A percentile compares a stretch with the other conserved stretches of the same genome.
phyloP scores from a whole-genome alignment of 2,888 invertebrate genomes.

The Idaea aversata region DNA sequence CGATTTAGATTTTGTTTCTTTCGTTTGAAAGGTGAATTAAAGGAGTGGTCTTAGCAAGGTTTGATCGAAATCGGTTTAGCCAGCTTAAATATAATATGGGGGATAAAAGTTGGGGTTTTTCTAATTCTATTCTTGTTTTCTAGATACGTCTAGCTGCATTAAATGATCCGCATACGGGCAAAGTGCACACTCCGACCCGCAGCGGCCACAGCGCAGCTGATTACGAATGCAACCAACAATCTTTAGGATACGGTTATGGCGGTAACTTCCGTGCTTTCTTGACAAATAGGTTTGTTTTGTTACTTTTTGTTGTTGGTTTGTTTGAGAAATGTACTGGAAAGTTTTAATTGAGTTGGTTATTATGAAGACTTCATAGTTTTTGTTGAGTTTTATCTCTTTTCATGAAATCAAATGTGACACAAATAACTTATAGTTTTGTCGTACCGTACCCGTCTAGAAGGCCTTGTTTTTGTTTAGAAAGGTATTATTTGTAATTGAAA shows the following conservation, averaged over 20 bases:
- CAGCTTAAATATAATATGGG: too few relatives aligned
- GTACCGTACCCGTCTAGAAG: too few relatives aligned
- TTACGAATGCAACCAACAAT: constrained; percentile 48
- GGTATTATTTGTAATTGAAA: too few relatives aligned
- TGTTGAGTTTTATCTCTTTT: not conserved
- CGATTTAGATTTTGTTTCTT: too few relatives aligned
- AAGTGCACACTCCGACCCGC: constrained; percentile 32
- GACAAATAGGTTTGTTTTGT: constrained; percentile 46
- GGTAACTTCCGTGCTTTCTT: constrained; percentile 57
- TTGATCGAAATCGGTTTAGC: too few relatives aligned
- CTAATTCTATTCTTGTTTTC: not conserved
- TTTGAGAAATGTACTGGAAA: constrained; percentile 1
- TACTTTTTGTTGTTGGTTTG: not conserved
- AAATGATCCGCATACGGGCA: constrained; percentile 56
- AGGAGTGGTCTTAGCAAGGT: too few relatives aligned
- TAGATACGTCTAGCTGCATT: constrained; percentile 50
- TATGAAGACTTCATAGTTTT: constrained; percentile 4
- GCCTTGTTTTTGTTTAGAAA: too few relatives aligned
- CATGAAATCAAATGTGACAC: too few relatives aligned
- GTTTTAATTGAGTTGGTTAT: not conserved
- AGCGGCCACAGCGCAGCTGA: constrained; percentile 49
- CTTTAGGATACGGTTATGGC: constrained; percentile 23
- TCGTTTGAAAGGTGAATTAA: too few relatives aligned
- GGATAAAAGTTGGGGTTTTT: too few relatives aligned
- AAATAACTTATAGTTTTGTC: too few relatives aligned